Evolutionary conservation across 2,888 invertebrate genomes (phyloP).

Genomic region (Hirtodrosophila confusa): DNA sequence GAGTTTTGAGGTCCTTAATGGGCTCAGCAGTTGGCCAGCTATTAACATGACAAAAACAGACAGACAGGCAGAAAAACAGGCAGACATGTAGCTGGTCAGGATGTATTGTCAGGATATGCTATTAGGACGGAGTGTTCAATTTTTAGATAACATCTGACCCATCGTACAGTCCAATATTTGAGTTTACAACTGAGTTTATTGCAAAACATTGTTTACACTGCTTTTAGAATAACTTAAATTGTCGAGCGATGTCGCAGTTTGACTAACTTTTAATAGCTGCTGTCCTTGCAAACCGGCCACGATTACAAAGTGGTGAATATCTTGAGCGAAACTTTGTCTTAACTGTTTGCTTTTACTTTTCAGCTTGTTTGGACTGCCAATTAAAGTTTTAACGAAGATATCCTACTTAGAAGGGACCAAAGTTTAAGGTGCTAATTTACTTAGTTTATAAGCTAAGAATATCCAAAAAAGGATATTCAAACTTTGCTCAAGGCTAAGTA

Average conservation of each 20-base stretch:
- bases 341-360: constrained; percentile 22
- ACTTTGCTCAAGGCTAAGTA: too few relatives aligned
- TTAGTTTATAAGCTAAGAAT: constrained; percentile 6
- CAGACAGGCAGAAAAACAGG: constrained; percentile 6
- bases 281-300: not conserved
- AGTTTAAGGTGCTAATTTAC: constrained; percentile 33
- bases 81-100: constrained; percentile 9
- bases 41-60: constrained; percentile 55
- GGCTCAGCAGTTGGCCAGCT: constrained; percentile 30
- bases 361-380: constrained; percentile 24
- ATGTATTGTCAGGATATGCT: not conserved
- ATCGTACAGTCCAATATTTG: too few relatives aligned
- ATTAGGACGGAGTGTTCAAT: constrained; percentile 2
- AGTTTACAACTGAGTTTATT: constrained; percentile 4
- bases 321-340: constrained; percentile 15
- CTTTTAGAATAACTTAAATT: constrained; percentile 16
- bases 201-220: constrained; percentile 15
- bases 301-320: not conserved
- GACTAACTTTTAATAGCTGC: constrained; percentile 29
- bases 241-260: not conserved
- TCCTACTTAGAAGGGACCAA: constrained; percentile 10
- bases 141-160: not conserved
- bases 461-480: not conserved
- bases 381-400: constrained; percentile 32
- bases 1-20: constrained; percentile 61